Evolutionary conservation across 1,140 invertebrate species (phyloP), one percentile per base, ranked within the genome.

Genomic region (Meteorus sp.): DNA sequence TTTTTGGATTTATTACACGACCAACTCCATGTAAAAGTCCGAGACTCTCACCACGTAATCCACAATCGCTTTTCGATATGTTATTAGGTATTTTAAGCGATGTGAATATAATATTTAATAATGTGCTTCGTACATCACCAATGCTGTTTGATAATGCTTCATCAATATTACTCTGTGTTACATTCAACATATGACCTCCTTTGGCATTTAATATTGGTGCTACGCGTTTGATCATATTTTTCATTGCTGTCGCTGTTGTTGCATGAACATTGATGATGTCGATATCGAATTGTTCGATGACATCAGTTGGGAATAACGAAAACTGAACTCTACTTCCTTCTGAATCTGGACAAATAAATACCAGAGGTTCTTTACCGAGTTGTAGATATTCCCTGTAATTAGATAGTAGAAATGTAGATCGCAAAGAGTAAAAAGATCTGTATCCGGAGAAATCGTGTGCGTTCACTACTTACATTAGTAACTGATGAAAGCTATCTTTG

Each of bases 1-100:
- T 82, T 83, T 90, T 91, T 17, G 89, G 88, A 82, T 90, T 89
- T 19, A 89, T 81, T 2, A 90, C 87, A 68, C 86, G 79, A n/a
- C 89, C 89, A 6, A 91, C 77, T 0, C 86, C 87, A 77, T 90
- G 89, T 65, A 91, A 80, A 57, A 91, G 81, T 29, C 85, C 85
- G 17, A 90, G 80, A 48, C 77, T 84, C 72, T 89, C 85, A 72
- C 88, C 87, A 65, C 87, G 83, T 3, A 80, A 79, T 19, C 56
- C 67, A 25, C 77, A 78, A 35, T 76, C 70, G 43, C 65, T 65
- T 68, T 69, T 61, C 43, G 25, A 35, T 25, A 37, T 20, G n/a
- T 51, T 33, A 20, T 66, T 53, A 27, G 69, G 60, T 1, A 70
- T 68, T 83, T 83, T 87, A 22, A 89, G 71, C 37, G 83, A 85